Base-by-base conservation (phyloP, 1,140 invertebrate genomes). In the Drosophila fuyamai region DNA sequence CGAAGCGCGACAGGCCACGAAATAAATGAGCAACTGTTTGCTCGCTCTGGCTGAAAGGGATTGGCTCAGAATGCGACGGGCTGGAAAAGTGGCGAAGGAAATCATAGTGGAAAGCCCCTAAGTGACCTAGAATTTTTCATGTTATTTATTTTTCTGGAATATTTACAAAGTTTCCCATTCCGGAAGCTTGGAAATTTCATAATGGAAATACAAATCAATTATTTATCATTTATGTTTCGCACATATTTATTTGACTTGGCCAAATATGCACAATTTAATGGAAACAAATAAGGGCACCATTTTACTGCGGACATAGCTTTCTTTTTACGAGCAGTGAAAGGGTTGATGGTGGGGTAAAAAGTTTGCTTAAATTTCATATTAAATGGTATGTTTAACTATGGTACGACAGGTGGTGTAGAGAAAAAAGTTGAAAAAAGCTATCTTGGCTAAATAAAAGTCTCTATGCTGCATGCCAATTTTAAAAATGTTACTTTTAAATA, bases 11-110 rank as follows among this genome's bases (percentile, higher is more conserved):
- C 40, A 38, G 44, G 63, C 67, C 51, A 44, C 43, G 48, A 84
- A 84, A 77, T 85, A 74, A 76, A 81, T 77, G 67, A 84, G 72
- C 65, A 60, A 59, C 66, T 43, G 36, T 43, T 18, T 54, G 47
- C 23, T 38, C 6, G 43, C 40, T 12, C 5, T 18, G 13, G 10
- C 12, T 29, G 47, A 23, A 54, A 14, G 43, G 27, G 18, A 23
- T 35, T 35, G 23, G 14, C 27, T 12, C 29, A 13, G 23, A 54
- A 18, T 32, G 66, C 66, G 18, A 46, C 41, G 61, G 47, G 10
- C 9, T 27, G 61, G 13, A 18, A 16, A 67, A 66, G 63, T 60
- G 63, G 56, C 27, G 10, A 6, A 27, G 47, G 50, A 46, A 29
- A 9, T 41, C 18, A 47, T 12, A 23, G 32, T 27, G 62, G 48